Percentiles rank a stretch among this genome's conserved stretches.
phyloP scores from a whole-genome alignment of 2,888 invertebrate species.

The Machimus rusticus region DNA sequence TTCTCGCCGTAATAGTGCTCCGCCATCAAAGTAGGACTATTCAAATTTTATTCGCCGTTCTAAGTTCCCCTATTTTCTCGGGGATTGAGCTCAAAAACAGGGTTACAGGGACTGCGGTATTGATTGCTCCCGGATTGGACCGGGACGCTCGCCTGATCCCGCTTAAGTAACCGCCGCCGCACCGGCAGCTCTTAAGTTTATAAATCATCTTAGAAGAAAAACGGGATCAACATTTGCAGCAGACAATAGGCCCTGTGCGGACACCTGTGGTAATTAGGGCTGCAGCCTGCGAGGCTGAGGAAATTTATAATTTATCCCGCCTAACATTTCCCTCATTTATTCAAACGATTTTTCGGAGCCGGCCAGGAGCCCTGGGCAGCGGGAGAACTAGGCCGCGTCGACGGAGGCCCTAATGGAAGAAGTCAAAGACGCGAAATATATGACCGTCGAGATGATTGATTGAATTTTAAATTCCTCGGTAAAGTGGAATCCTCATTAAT shows the following conservation, averaged over 20 bases:
- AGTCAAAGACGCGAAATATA: not conserved
- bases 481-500: conserved; percentile 1
- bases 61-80: not conserved
- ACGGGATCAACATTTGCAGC: not conserved
- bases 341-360: not conserved
- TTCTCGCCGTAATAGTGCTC: not conserved
- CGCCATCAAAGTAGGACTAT: not conserved
- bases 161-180: not conserved
- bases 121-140: not conserved
- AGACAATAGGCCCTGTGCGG: not conserved
- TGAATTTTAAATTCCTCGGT: conserved; percentile 15
- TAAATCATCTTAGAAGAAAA: not conserved
- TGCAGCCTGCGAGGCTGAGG: not conserved
- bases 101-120: not conserved
- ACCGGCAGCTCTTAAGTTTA: not conserved
- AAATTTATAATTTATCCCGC: conserved; percentile 11
- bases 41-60: not conserved
- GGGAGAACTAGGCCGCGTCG: not conserved
- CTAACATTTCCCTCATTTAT: conserved; percentile 5
- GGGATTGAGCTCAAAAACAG: not conserved
- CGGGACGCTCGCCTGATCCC: not conserved
- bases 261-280: not conserved
- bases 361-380: not conserved
- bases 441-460: conserved; percentile 18
- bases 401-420: not conserved